Percentiles rank a stretch among this genome's conserved stretches.
Evolutionary conservation across 2,113 vertebrate species (phyloP).

Genomic region (Peromyscus polionotus): DNA sequence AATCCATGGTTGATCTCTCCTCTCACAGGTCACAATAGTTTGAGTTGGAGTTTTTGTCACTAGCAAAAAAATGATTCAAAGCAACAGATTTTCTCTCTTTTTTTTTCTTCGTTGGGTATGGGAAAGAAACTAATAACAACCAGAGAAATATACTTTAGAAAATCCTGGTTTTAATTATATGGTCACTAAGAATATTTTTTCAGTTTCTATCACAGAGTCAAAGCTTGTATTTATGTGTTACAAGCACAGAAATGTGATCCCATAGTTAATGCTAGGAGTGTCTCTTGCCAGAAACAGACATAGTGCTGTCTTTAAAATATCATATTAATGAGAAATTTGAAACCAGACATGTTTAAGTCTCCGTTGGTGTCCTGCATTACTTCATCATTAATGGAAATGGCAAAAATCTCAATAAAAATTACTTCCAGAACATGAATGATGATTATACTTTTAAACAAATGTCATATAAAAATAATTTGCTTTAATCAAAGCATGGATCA

Average conservation of each 20-base stretch:
- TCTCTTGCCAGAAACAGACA: background rate
- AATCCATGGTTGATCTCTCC: background rate
- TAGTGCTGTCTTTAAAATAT: slow-evolving; percentile 61
- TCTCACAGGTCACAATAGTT: background rate
- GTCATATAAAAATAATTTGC: slow-evolving; percentile 83
- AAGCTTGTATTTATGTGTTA: background rate
- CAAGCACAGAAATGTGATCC: slow-evolving; percentile 52
- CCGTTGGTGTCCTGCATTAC: slow-evolving; percentile 79
- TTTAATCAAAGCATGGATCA: slow-evolving; percentile 84
- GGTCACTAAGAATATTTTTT: background rate
- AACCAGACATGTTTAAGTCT: slow-evolving; percentile 76
- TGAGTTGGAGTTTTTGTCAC: background rate
- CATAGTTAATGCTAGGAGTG: background rate
- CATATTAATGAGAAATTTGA: slow-evolving; percentile 83
- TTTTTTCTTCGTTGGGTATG: background rate
- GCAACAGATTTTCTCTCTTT: background rate
- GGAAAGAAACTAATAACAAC: background rate
- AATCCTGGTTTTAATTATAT: slow-evolving; percentile 54
- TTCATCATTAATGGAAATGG: slow-evolving; percentile 86
- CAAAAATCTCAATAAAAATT: slow-evolving; percentile 84
- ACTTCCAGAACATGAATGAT: slow-evolving; percentile 81
- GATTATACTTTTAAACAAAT: slow-evolving; percentile 81
- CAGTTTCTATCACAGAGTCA: background rate
- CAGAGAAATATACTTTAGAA: background rate
- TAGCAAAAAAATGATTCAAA: slow-evolving; percentile 14